Percentiles rank a stretch among this genome's conserved stretches.
These are phyloP conservation scores for Coccyzus lansbergi DNA, from an alignment of 2,797 vertebrate genomes.

Conservation along the genomic window DNA sequence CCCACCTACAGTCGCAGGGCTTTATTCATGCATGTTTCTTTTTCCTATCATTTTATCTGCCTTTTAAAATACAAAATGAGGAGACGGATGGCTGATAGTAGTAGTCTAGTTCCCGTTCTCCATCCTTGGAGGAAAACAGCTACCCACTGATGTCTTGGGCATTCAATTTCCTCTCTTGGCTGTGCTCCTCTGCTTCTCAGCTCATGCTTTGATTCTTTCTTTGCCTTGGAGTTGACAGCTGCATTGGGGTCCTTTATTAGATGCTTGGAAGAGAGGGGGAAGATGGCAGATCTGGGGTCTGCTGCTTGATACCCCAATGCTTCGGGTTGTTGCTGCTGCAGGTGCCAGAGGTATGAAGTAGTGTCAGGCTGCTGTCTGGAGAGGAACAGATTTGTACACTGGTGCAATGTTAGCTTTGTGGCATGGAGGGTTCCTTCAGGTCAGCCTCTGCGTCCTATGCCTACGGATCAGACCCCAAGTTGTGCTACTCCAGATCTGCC, in stretches of 20 bases:
- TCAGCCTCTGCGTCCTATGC: not conserved
- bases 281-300: not conserved
- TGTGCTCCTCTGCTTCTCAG: slow-evolving; percentile 25
- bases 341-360: not conserved
- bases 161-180: slow-evolving; percentile 9
- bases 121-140: not conserved
- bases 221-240: slow-evolving; percentile 19
- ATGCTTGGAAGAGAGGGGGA: not conserved
- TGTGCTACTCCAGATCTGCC: not conserved
- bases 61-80: slow-evolving; percentile 14
- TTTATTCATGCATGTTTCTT: slow-evolving; percentile 50
- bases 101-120: not conserved
- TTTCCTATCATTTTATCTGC: slow-evolving; percentile 29
- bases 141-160: not conserved
- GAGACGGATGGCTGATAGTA: not conserved
- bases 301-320: not conserved
- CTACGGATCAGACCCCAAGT: not conserved
- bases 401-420: not conserved
- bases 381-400: not conserved
- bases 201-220: slow-evolving; percentile 44
- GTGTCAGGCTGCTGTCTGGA: not conserved
- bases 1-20: slow-evolving; percentile 36
- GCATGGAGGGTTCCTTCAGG: not conserved
- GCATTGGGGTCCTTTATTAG: not conserved
- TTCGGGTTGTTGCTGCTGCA: not conserved